A percentile compares a stretch with the other conserved stretches of the same genome.
Conservation (phyloP, 1,140 invertebrate species). For the Euwallacea fornicatus region DNA sequence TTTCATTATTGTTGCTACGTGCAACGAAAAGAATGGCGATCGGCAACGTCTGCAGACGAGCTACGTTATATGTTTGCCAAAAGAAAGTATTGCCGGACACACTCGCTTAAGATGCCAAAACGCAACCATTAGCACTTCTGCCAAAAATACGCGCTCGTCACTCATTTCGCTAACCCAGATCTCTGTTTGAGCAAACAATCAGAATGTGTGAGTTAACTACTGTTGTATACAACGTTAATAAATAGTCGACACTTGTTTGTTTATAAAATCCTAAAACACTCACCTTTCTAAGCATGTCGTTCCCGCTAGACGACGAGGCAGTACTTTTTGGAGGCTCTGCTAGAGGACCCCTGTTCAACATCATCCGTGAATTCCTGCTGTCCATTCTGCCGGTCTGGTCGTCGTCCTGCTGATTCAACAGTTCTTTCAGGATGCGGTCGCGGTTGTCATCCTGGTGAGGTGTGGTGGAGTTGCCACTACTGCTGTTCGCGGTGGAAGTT, state of each 20-base stretch:
- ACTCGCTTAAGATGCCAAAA: no score
- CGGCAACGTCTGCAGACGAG: no score
- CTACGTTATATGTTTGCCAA: no score
- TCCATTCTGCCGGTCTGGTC: conserved; percentile 62
- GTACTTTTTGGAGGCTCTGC: conserved; percentile 51
- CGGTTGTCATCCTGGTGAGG: conserved; percentile 55
- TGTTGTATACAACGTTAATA: not conserved
- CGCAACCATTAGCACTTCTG: not conserved
- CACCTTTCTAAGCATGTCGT: conserved; percentile 78
- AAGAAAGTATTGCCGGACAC: no score
- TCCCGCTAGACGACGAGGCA: conserved; percentile 54
- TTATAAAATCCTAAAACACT: conserved; percentile 35
- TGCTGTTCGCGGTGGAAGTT: conserved; percentile 57
- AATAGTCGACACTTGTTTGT: not conserved
- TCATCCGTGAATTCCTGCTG: conserved; percentile 49
- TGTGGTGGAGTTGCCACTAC: conserved; percentile 22
- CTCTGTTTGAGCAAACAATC: conserved; percentile 4
- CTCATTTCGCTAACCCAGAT: conserved; percentile 3
- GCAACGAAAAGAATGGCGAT: no score
- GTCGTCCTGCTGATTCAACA: conserved; percentile 82
- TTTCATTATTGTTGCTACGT: no score
- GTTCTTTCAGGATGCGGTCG: conserved; percentile 71
- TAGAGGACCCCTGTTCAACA: conserved; percentile 46
- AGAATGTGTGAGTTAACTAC: not conserved
- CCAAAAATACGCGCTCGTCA: not conserved